Evolutionary conservation across 2,113 vertebrate species (phyloP), one percentile per base, ranked within the genome.

Genomic region (Triplophysa dalaica): DNA sequence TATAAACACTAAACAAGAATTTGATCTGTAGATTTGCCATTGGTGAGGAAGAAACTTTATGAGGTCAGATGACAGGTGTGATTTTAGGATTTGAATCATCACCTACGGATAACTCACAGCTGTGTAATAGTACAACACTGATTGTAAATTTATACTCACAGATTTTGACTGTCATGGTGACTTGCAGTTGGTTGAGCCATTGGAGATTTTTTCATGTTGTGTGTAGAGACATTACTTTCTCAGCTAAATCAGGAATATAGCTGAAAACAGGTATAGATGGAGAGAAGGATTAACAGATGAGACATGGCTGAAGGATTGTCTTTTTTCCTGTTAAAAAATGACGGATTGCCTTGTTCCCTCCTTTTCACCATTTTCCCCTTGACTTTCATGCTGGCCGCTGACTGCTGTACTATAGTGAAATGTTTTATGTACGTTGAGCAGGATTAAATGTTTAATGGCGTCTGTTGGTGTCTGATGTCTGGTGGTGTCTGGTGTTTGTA

Each of bases 391-490:
- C 86, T 83, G 82, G 78, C 81, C 50, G 43, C 79, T 70, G 85
- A 89, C 82, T 82, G 63, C 22, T 74, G 78, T 76, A 68, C 75
- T 85, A 79, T 89, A 90, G 91, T 86, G 87, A 90, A 87, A 86
- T 90, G 87, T 90, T 91, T 88, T 90, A 91, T 89, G 88, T 89
- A 86, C 56, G 54, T 86, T 81, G 38, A 82, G 88, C 87, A 89
- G 91, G 91, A 92, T 93, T 91, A 91, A 33, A 92, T 91, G 92
- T 92, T 92, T 92, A 92, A 93, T 85, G 86, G 10, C 7, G n/a
- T n/a, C n/a, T n/a, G n/a, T n/a, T n/a, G n/a, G n/a, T n/a, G n/a
- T n/a, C n/a, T n/a, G n/a, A n/a, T n/a, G n/a, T n/a, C n/a, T n/a
- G n/a, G n/a, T n/a, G n/a, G 90, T 88, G 91, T 87, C 87, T 87